Percentiles rank a stretch among this genome's conserved stretches.
Conservation (phyloP, 2,797 vertebrate genomes). For the Esox masquinongy region DNA sequence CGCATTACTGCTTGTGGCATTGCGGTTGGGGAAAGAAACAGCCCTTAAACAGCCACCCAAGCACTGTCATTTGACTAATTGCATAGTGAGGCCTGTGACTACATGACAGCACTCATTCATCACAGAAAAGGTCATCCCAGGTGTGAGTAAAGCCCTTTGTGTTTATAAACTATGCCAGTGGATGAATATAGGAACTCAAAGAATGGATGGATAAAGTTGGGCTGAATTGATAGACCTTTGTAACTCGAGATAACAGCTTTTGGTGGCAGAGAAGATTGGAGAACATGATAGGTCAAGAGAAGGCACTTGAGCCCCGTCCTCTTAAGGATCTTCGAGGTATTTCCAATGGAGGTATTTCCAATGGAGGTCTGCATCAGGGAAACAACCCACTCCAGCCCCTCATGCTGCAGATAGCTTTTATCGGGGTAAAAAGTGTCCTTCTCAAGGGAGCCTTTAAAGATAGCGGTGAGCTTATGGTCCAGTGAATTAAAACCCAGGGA, state of each 20-base stretch:
- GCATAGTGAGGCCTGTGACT: slow-evolving; percentile 2
- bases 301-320: neutral
- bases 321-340: neutral
- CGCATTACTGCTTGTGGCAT: neutral
- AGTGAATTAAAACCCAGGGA: slow-evolving; percentile 4
- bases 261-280: neutral
- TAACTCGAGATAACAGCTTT: slow-evolving; percentile 10
- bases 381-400: no score
- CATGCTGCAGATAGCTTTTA: neutral
- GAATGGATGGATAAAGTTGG: neutral
- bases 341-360: neutral
- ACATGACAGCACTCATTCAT: slow-evolving; percentile 16
- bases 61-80: slow-evolving; percentile 24
- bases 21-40: neutral
- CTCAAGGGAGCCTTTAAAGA: neutral
- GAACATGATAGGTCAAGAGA: neutral
- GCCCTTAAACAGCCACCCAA: neutral
- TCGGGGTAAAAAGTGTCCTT: neutral
- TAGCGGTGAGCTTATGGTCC: neutral
- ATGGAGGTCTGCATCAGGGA: neutral
- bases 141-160: slow-evolving; percentile 14
- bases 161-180: neutral
- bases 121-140: slow-evolving; percentile 5
- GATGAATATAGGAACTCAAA: neutral
- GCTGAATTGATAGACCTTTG: slow-evolving; percentile 8